phyloP scores from a whole-genome alignment of 2,888 invertebrate species.

The Rhamnusium bicolor region DNA sequence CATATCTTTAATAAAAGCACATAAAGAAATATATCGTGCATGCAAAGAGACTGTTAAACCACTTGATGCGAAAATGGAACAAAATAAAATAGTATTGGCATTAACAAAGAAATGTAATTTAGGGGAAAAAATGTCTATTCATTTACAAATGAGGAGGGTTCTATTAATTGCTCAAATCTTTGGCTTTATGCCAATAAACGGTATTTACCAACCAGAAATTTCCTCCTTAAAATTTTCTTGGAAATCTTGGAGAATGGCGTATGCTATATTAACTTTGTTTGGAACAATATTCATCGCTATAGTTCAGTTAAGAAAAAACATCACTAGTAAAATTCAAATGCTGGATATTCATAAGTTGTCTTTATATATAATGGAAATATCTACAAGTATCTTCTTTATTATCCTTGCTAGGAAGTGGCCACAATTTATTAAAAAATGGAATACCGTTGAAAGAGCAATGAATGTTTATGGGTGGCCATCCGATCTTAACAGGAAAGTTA shows the following conservation, averaged over 20 bases:
- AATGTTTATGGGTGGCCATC: constrained; percentile 42
- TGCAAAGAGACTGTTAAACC: background rate
- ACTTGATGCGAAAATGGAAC: background rate
- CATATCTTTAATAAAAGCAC: background rate
- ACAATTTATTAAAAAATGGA: constrained; percentile 45
- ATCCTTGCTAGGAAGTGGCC: constrained; percentile 25
- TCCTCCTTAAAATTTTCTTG: constrained; percentile 47
- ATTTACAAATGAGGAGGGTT: background rate
- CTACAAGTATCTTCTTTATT: constrained; percentile 7
- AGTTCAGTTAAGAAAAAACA: constrained; percentile 38
- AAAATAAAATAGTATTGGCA: background rate
- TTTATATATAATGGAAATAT: constrained; percentile 13
- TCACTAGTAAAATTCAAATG: constrained; percentile 26
- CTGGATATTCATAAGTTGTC: constrained; percentile 13
- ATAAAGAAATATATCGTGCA: background rate
- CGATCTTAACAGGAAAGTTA: constrained; percentile 37
- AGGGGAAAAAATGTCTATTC: background rate
- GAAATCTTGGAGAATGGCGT: constrained; percentile 46
- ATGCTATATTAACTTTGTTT: constrained; percentile 40
- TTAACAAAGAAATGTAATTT: background rate
- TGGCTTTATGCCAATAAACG: constrained; percentile 53
- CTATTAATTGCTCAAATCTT: constrained; percentile 43
- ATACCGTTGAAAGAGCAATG: constrained; percentile 47
- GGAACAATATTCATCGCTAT: constrained; percentile 41
- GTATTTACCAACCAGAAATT: constrained; percentile 33